Evolutionary conservation across 2,888 invertebrate species (phyloP), one percentile per base, ranked within the genome.

Genomic region (Agapetus fuscipes): DNA sequence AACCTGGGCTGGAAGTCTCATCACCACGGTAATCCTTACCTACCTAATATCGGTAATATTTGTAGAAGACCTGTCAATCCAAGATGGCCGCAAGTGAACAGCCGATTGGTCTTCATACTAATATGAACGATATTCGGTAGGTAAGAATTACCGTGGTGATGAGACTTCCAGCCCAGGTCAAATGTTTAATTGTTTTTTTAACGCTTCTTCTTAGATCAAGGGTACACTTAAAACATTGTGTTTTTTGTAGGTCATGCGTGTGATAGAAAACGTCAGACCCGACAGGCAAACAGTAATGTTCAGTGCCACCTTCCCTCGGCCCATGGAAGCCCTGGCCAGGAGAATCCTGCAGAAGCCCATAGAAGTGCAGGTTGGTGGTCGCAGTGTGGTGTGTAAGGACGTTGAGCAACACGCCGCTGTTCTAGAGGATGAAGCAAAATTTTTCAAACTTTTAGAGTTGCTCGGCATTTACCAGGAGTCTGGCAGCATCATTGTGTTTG

Each of bases 231-330:
- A n/a, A n/a, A n/a, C n/a, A n/a, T n/a, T 20, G 20, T 37, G 34
- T 33, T 24, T 48, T 37, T 52, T 50, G 10, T 50, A 80, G 79
- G 93, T 93, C 3, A 96, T 94, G 91, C 78, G 93, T 52, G 96
- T 99, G 39, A 86, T 98, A 51, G 96, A 97, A 59, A 96, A 96
- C 60, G 85, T 97, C 1, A 73, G 96, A 16, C 96, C 96, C 0
- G 97, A 98, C 61, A 66, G 96, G 33, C 97, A 99, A 64, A 96
- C 96, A 0, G 97, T 99, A 10, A 86, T 98, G 81, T 99, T 98
- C 62, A 95, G 94, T 51, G 98, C 98, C 0, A 98, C 98, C 0
- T 99, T 99, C 61, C 98, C 98, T 0, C 73, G 96, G 0, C 95
- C 95, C 66, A 98, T 98, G 97, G 98, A 99, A 62, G 97, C 96